Evolutionary conservation across 2,113 vertebrate genomes (phyloP), one percentile per base, ranked within the genome.

Genomic region (Bucco capensis): DNA sequence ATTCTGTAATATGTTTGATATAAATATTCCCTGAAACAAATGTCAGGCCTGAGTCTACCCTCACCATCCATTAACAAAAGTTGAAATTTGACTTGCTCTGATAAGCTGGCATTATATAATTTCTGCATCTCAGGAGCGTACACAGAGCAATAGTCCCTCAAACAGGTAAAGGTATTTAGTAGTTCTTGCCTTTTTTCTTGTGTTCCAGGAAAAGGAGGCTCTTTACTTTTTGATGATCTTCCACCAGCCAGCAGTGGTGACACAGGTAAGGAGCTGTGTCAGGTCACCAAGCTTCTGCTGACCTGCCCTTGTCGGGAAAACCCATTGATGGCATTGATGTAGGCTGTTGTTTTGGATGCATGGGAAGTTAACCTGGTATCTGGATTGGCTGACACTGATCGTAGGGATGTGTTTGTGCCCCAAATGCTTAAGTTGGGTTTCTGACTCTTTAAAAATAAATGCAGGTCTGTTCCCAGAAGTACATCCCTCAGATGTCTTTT

Each of bases 201-300:
- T 97, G 86, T 92, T 97, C 46, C 91, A 97, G 97, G 96, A 12
- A 83, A 93, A 33, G 97, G 92, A 87, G 96, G 94, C 83, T 95
- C 97, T 90, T 94, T 97, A 57, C 97, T 97, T 31, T 98, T 98
- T 0, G 97, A 97, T 51, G 97, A 96, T 28, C 97, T 98, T 42
- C 97, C 97, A 1, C 97, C 97, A 80, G 97, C 97, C 61, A 94
- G 94, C 96, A 97, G 97, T 4, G 22, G 93, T 22, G 95, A 97
- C 37, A 42, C 95, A 95, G 97, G 97, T 98, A 86, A 97, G 97
- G 77, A 54, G 51, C 57, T 53, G 67, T 38, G 42, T 28, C 9
- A 7, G 35, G 47, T 66, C 30, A 2, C 38, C 15, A 7, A 61
- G 44, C 66, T 28, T 78, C 28, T 66, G 37, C 77, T 60, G 23